Percentiles rank a stretch among this genome's conserved stretches.
These are phyloP conservation scores for Dasyurus viverrinus DNA, from an alignment of 2,113 vertebrate genomes.

Conservation along the genomic window DNA sequence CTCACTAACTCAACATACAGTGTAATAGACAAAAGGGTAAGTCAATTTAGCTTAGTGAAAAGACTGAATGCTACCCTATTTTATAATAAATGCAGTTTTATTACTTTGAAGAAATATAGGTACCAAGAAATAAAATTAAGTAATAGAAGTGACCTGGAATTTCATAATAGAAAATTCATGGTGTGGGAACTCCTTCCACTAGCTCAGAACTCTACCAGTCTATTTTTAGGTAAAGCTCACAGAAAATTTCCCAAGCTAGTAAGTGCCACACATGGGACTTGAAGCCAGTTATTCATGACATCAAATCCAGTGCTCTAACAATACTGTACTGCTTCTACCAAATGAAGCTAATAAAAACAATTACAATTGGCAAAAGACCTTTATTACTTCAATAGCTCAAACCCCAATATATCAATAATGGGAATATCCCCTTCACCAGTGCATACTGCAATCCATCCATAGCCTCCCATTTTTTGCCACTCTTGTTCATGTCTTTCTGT, in stretches of 20 bases:
- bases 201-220: background rate
- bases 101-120: slow-evolving; percentile 59
- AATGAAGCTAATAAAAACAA: slow-evolving; percentile 69
- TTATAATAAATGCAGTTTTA: slow-evolving; percentile 46
- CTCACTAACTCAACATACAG: slow-evolving; percentile 52
- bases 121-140: slow-evolving; percentile 76
- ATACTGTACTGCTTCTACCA: background rate
- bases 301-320: background rate
- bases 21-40: slow-evolving; percentile 51
- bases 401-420: background rate
- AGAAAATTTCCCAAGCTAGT: background rate
- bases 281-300: background rate
- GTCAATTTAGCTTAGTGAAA: slow-evolving; percentile 64
- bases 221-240: background rate
- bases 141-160: background rate
- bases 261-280: background rate
- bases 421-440: background rate
- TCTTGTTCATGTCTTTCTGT: background rate
- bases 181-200: background rate
- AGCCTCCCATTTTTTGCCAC: background rate
- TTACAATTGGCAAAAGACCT: slow-evolving; percentile 71
- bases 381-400: background rate
- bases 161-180: background rate
- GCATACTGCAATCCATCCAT: background rate
- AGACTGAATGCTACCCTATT: slow-evolving; percentile 65